Evolutionary conservation across 2,797 vertebrate species (phyloP), one percentile per base, ranked within the genome.

Genomic region (Alfaro cultratus): DNA sequence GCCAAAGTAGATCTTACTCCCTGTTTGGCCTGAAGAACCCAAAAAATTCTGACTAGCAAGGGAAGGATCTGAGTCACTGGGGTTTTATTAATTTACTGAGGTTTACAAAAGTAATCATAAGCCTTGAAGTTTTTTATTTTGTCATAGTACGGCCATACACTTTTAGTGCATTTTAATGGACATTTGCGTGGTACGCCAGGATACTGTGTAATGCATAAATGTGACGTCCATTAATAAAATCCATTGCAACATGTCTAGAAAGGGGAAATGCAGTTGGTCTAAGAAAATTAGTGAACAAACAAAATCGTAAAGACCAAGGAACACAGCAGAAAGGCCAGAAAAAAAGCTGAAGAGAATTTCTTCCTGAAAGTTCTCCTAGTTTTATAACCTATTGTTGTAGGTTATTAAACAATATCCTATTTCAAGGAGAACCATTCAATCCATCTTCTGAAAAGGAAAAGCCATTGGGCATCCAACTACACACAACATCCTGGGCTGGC

Each of bases 1-100:
- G 85, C 87, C 87, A 89, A 76, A 87, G 81, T 29, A 73, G 73
- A 88, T 83, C 86, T 84, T 46, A 72, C 79, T 87, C 82, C 39
- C 83, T n/a, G 74, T 77, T 74, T 57, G 80, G 46, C 77, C 71
- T 41, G 15, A 84, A 89, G 67, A 86, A 85, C 81, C 78, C 62
- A 39, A 84, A 86, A 78, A 62, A 81, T 78, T 79, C 75, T 21
- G n/a, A 72, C 67, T 75, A 75, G 46, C 79, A 45, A 77, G 8
- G 26, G 74, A 83, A 71, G 55, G 80, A 86, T 85, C 62, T 74
- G 34, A 51, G 47, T 57, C 53, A 74, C 75, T 39, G 51, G 83
- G 68, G 76, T 74, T 55, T 55, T n/a, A 74, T 55, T 62, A 18
- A 83, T 76, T 80, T 60, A 72, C 26, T 46, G 41, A 29, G 68